phyloP scores from a whole-genome alignment of 2,888 invertebrate species.

The Polydrusus pterygomalis region DNA sequence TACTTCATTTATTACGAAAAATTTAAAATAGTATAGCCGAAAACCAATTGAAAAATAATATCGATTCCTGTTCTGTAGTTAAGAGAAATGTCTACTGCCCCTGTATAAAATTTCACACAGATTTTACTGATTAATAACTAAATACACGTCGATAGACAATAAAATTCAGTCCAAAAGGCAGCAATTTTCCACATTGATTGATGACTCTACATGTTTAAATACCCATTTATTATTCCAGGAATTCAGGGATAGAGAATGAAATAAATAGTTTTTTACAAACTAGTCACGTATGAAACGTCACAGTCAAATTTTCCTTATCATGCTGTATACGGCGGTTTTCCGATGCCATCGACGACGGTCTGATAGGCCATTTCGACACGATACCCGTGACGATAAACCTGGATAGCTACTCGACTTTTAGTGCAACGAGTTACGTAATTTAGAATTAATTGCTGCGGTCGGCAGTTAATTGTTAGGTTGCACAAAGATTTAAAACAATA shows the following conservation, averaged over 20 bases:
- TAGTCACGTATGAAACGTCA: slow-evolving; percentile 5
- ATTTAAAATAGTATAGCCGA: too few relatives aligned
- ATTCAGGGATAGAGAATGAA: not conserved
- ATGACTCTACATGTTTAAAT: not conserved
- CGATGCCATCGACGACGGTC: slow-evolving; percentile 15
- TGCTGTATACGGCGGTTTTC: slow-evolving; percentile 1
- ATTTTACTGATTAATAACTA: too few relatives aligned
- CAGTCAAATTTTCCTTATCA: slow-evolving; percentile 10
- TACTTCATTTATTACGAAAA: too few relatives aligned
- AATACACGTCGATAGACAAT: too few relatives aligned
- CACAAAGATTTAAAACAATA: too few relatives aligned
- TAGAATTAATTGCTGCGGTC: not conserved
- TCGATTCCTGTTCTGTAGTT: too few relatives aligned
- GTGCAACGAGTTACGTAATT: slow-evolving; percentile 5
- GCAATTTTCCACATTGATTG: not conserved
- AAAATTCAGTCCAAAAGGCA: not conserved
- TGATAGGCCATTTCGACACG: slow-evolving; percentile 21
- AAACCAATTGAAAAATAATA: too few relatives aligned
- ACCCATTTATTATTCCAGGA: not conserved
- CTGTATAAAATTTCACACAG: too few relatives aligned
- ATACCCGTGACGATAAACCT: slow-evolving; percentile 15
- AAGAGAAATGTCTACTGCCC: too few relatives aligned
- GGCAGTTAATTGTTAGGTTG: too few relatives aligned
- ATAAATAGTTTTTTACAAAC: not conserved
- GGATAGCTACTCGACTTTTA: not conserved